These are phyloP conservation scores for Myiagra hebetior DNA, from an alignment of 2,113 vertebrate species.

Conservation along the genomic window DNA sequence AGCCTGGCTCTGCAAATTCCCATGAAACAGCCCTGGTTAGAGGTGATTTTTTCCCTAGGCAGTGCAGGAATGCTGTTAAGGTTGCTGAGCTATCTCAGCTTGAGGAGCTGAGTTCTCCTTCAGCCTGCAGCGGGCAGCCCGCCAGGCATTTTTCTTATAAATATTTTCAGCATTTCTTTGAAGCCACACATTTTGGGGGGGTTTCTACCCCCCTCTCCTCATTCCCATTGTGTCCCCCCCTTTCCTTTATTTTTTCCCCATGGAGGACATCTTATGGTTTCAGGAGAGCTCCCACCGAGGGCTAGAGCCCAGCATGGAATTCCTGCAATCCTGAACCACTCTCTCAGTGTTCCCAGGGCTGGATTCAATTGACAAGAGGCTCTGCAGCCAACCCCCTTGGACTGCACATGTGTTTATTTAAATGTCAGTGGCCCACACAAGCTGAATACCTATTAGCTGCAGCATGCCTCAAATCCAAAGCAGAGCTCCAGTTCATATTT, in stretches of 20 bases:
- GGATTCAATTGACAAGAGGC: slow-evolving; percentile 54
- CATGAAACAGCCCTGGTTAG: background rate
- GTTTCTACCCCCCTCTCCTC: background rate
- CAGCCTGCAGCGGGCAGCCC: background rate
- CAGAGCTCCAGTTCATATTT: slow-evolving; percentile 28
- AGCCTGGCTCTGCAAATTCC: background rate
- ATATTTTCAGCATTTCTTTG: background rate
- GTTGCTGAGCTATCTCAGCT: background rate
- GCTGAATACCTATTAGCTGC: slow-evolving; percentile 60
- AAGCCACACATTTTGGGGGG: background rate
- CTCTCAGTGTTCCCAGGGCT: slow-evolving; percentile 13
- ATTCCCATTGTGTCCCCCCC: background rate
- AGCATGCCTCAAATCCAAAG: slow-evolving; percentile 32
- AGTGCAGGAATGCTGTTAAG: background rate
- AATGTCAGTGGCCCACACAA: slow-evolving; percentile 64
- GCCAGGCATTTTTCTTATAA: background rate
- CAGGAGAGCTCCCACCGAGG: background rate
- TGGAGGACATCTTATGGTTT: background rate
- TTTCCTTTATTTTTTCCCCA: accelerated
- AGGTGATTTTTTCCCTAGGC: background rate
- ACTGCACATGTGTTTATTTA: slow-evolving; percentile 57
- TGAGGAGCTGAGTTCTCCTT: background rate
- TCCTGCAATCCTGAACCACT: background rate
- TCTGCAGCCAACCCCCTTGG: slow-evolving; percentile 54
- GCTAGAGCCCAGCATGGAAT: background rate